Conservation (phyloP, 2,797 vertebrate genomes). For the Mormyrops attenuatus region DNA sequence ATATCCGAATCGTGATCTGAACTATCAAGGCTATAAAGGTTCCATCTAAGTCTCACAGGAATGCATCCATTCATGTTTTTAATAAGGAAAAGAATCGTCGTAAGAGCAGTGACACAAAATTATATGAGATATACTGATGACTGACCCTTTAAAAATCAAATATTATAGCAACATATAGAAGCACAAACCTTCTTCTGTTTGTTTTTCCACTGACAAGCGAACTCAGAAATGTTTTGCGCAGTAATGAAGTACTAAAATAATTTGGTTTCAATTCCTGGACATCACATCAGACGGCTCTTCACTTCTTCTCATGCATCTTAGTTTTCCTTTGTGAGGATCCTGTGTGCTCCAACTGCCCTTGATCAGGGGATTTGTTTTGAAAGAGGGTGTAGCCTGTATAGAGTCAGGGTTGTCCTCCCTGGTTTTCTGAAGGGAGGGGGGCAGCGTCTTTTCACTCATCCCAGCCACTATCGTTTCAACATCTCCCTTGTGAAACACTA, state of each 20-base stretch:
- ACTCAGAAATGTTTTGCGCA: constrained; percentile 29
- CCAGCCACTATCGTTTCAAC: constrained; percentile 30
- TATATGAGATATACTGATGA: constrained; percentile 41
- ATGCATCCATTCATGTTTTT: background rate
- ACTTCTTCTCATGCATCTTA: constrained; percentile 19
- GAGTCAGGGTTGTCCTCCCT: constrained; percentile 12
- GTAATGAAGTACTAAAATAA: constrained; percentile 31
- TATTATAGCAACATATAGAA: constrained; percentile 54
- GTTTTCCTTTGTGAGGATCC: constrained; percentile 43
- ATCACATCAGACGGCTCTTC: constrained; percentile 15
- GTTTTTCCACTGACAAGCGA: constrained; percentile 18
- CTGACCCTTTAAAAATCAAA: constrained; percentile 18
- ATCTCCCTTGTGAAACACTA: constrained; percentile 62
- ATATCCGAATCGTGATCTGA: background rate
- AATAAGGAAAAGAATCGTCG: constrained; percentile 28
- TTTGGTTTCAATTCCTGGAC: constrained; percentile 45
- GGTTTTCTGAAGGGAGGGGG: constrained; percentile 16
- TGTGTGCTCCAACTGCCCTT: constrained; percentile 24
- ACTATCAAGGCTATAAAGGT: background rate
- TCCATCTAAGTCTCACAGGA: constrained; percentile 24
- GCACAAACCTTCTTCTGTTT: constrained; percentile 46
- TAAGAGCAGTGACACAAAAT: constrained; percentile 44
- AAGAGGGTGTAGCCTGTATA: background rate
- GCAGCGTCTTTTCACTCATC: constrained; percentile 55
- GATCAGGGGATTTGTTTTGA: background rate